Evolutionary conservation across 2,888 invertebrate genomes (phyloP).

Genomic region (Apodemia zela): DNA sequence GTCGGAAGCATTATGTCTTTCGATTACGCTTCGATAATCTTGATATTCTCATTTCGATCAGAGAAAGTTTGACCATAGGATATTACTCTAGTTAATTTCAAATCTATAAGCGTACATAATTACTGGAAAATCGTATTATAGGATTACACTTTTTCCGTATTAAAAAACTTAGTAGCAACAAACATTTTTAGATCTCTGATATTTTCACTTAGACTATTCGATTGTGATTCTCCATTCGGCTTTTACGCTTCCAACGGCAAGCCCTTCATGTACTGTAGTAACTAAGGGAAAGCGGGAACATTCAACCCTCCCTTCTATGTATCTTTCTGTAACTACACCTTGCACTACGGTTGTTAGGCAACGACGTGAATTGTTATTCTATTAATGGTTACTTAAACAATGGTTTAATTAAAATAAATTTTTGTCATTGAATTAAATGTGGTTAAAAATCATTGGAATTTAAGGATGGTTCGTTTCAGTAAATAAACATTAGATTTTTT

Average conservation of each 20-base stretch:
- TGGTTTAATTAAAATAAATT: neutral
- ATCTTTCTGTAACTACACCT: neutral
- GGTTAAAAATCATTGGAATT: neutral
- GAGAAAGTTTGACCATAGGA: constrained; percentile 57
- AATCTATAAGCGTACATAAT: constrained; percentile 21
- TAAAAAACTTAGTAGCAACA: neutral
- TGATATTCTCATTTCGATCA: constrained; percentile 54
- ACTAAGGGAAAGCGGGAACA: constrained; percentile 10
- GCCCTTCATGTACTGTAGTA: constrained; percentile 10
- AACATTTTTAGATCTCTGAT: neutral
- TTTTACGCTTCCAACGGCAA: constrained; percentile 9
- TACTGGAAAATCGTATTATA: too few species aligned
- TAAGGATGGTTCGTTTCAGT: too few species aligned
- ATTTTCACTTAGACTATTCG: neutral
- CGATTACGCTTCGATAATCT: constrained; percentile 64
- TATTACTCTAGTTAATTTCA: constrained; percentile 29
- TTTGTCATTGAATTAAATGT: constrained; percentile 10
- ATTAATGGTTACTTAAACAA: neutral
- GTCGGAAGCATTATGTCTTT: constrained; percentile 61
- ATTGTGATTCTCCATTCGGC: neutral
- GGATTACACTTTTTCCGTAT: neutral
- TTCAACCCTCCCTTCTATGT: constrained; percentile 5
- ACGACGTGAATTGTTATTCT: neutral
- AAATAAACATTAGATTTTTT: too few species aligned
- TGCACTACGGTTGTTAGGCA: constrained; percentile 2